These are phyloP conservation scores for Botia almorhae DNA, from an alignment of 2,797 vertebrate species.

Conservation along the genomic window DNA sequence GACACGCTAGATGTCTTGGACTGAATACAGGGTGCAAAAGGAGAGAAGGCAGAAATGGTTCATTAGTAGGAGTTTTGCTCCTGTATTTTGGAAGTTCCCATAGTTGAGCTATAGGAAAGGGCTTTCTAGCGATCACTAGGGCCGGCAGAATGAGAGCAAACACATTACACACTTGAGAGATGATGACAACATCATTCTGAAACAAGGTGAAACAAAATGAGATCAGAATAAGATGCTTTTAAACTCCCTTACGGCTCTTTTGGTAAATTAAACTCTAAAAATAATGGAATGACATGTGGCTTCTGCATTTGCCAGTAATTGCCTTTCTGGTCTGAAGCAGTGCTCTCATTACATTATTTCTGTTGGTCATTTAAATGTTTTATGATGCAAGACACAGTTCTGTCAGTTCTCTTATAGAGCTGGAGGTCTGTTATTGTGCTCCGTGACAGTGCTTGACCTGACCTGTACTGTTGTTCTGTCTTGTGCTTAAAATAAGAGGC, in stretches of 20 bases:
- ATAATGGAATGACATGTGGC: constrained; percentile 42
- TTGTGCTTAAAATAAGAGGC: background rate
- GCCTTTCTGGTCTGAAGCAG: constrained; percentile 40
- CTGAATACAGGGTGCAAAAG: constrained; percentile 57
- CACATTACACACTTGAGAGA: constrained; percentile 35
- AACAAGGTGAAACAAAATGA: constrained; percentile 50
- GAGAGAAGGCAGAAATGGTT: constrained; percentile 58
- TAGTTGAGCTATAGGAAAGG: constrained; percentile 50
- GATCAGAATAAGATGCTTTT: constrained; percentile 47
- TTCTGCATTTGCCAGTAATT: constrained; percentile 39
- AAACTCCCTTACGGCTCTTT: constrained; percentile 39
- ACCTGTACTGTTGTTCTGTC: background rate
- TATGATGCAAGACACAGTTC: constrained; percentile 4
- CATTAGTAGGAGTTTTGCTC: constrained; percentile 57
- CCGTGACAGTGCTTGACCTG: constrained; percentile 22
- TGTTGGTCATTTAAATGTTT: constrained; percentile 25
- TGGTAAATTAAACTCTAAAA: constrained; percentile 50
- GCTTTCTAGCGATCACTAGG: constrained; percentile 42
- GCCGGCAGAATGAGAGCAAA: constrained; percentile 51
- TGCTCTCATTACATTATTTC: constrained; percentile 30
- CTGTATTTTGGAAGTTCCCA: constrained; percentile 63
- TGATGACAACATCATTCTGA: constrained; percentile 50
- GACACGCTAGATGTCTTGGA: constrained; percentile 73
- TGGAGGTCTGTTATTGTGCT: constrained; percentile 2
- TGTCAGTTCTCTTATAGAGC: constrained; percentile 12